Conservation (phyloP, 2,113 vertebrate species). For the Stegastes partitus region DNA sequence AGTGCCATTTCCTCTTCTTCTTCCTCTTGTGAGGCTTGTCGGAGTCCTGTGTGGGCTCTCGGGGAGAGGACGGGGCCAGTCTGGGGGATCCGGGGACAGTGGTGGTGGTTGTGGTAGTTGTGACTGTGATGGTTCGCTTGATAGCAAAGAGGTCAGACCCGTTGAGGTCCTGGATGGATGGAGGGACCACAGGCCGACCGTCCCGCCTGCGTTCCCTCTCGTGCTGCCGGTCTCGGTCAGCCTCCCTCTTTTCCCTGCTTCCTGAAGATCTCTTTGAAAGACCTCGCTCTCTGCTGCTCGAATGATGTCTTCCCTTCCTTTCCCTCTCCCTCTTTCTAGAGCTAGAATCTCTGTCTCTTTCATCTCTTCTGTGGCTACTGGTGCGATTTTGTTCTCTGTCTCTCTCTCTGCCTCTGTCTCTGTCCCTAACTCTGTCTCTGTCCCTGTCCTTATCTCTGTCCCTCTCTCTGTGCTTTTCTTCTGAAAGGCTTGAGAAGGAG, state of each 20-base stretch:
- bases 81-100: constrained; percentile 83
- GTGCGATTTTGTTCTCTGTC: constrained; percentile 49
- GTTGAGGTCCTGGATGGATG: constrained; percentile 94
- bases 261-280: constrained; percentile 67
- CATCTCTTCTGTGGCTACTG: constrained; percentile 56
- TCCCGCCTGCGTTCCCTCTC: constrained; percentile 82
- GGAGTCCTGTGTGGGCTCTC: constrained; percentile 74
- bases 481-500: constrained; percentile 78
- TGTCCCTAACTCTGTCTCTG: constrained; percentile 17
- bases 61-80: constrained; percentile 74
- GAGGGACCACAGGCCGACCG: constrained; percentile 89
- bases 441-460: constrained; percentile 51
- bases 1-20: constrained; percentile 81
- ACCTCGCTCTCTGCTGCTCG: constrained; percentile 79
- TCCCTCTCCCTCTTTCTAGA: constrained; percentile 71
- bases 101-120: constrained; percentile 81
- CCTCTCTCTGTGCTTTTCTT: constrained; percentile 71
- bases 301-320: constrained; percentile 63
- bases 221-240: constrained; percentile 53
- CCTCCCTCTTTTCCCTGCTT: constrained; percentile 70
- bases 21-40: constrained; percentile 84
- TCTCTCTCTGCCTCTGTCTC: constrained; percentile 43
- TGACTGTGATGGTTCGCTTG: constrained; percentile 95
- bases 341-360: constrained; percentile 64
- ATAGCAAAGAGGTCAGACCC: constrained; percentile 94